phyloP scores from a whole-genome alignment of 23 tunicate genomes.

The Phallusia fumigata region DNA sequence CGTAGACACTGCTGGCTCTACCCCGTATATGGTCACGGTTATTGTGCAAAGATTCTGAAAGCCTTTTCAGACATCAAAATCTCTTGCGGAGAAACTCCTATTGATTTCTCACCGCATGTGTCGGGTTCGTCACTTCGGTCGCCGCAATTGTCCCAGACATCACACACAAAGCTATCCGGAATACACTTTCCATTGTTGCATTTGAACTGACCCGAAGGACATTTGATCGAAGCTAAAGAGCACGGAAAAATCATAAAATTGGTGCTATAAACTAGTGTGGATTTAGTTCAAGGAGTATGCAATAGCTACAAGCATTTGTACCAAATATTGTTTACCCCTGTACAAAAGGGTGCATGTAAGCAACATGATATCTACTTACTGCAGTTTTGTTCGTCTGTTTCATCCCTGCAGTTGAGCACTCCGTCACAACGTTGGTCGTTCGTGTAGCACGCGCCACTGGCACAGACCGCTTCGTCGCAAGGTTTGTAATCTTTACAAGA shows the following conservation, averaged over 20 bases:
- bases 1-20: too few species aligned
- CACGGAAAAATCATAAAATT: too few species aligned
- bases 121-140: slow-evolving; percentile 85
- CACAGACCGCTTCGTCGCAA: slow-evolving; percentile 50
- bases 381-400: slow-evolving; percentile 75
- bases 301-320: too few species aligned
- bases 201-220: slow-evolving; percentile 60
- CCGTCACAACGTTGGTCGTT: slow-evolving; percentile 72
- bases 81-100: too few species aligned
- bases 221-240: slow-evolving; percentile 41
- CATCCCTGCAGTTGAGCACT: slow-evolving; percentile 59
- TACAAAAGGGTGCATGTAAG: background rate
- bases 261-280: too few species aligned
- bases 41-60: too few species aligned
- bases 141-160: slow-evolving; percentile 61
- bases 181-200: slow-evolving; percentile 62
- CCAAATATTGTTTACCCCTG: too few species aligned
- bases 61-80: too few species aligned
- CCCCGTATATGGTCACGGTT: too few species aligned
- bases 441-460: slow-evolving; percentile 62
- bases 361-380: slow-evolving; percentile 41
- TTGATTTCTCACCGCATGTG: slow-evolving; percentile 62
- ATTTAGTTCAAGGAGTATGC: too few species aligned
- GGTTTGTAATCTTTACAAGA: slow-evolving; percentile 34
- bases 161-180: slow-evolving; percentile 42